phyloP scores from a whole-genome alignment of 2,888 invertebrate species.

The Melolontha melolontha region DNA sequence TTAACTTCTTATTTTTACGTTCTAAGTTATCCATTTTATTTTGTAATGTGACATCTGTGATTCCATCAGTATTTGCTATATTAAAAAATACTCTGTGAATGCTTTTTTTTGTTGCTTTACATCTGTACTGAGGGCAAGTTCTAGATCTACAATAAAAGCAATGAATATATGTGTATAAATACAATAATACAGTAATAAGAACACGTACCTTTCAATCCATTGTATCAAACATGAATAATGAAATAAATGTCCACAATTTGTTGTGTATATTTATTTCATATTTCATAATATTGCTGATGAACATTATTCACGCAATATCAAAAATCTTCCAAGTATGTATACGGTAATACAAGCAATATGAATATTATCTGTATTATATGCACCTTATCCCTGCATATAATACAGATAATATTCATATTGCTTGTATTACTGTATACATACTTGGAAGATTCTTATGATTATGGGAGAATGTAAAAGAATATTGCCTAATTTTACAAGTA shows the following conservation, averaged over 20 bases:
- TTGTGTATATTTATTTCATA: constrained; percentile 72
- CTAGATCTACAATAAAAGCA: too few relatives aligned
- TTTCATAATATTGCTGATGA: too few relatives aligned
- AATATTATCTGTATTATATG: constrained; percentile 72
- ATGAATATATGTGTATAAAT: neutral
- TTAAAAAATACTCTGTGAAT: too few relatives aligned
- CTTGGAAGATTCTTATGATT: too few relatives aligned
- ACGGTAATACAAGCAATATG: constrained; percentile 58
- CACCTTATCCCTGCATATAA: constrained; percentile 79
- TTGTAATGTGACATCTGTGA: constrained; percentile 71
- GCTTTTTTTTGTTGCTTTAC: too few relatives aligned
- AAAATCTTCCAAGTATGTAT: too few relatives aligned
- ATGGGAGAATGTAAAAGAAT: too few relatives aligned
- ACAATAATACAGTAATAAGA: neutral
- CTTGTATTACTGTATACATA: neutral
- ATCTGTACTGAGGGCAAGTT: too few relatives aligned
- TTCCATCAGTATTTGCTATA: constrained; percentile 69
- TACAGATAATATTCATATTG: constrained; percentile 73
- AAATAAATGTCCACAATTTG: constrained; percentile 79
- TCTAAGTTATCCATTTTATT: constrained; percentile 74
- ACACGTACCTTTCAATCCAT: constrained; percentile 76
- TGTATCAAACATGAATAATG: constrained; percentile 68
- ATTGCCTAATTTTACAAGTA: too few relatives aligned
- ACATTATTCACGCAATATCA: too few relatives aligned
- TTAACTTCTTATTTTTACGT: constrained; percentile 59